Conservation (phyloP, 2,113 vertebrate genomes). For the Neogale vison region DNA sequence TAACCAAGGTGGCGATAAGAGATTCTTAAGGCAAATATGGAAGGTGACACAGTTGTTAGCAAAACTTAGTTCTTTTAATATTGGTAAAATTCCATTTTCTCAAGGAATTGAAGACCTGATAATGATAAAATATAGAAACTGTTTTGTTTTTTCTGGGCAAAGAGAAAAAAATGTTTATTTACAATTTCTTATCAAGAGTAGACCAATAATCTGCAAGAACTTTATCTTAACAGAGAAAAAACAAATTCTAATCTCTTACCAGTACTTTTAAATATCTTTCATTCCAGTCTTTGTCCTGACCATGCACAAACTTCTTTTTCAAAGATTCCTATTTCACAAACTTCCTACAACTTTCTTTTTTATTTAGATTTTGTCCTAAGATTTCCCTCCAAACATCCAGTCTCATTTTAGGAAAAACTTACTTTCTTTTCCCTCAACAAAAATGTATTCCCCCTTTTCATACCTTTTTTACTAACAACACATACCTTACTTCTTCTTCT, state of each 20-base stretch:
- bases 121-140: background rate
- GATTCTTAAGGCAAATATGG: background rate
- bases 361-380: background rate
- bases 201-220: background rate
- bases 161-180: background rate
- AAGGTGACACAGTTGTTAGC: background rate
- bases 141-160: background rate
- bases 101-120: background rate
- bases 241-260: background rate
- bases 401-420: background rate
- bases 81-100: background rate
- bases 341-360: background rate
- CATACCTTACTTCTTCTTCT: background rate
- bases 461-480: background rate
- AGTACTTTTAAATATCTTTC: background rate
- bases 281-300: background rate
- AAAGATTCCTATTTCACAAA: background rate
- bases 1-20: background rate
- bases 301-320: background rate
- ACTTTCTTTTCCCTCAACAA: background rate
- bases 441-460: background rate
- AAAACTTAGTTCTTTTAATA: background rate
- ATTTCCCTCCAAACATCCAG: background rate
- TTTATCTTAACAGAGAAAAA: background rate
- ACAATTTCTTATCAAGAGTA: background rate